These are phyloP conservation scores for Thomomys bottae DNA, from an alignment of 2,113 vertebrate genomes.

Conservation along the genomic window DNA sequence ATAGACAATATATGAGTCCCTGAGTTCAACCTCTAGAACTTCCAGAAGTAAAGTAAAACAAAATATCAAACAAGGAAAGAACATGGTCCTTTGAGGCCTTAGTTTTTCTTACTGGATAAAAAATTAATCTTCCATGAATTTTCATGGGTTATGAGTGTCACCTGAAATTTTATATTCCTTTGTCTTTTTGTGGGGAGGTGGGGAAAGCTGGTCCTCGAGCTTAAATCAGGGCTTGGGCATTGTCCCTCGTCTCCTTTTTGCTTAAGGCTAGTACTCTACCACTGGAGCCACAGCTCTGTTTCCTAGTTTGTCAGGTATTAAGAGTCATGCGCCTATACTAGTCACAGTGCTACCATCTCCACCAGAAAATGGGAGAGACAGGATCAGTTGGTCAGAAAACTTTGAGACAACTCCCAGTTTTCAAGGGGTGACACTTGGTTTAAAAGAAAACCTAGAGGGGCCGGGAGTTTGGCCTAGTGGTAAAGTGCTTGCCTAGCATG, in stretches of 20 bases:
- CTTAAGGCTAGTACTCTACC: too few species aligned
- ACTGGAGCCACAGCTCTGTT: too few species aligned
- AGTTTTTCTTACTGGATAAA: not conserved
- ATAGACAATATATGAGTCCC: too few species aligned
- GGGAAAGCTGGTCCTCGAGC: too few species aligned
- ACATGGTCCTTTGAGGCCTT: too few species aligned
- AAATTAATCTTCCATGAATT: not conserved
- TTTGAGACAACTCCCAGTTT: not conserved
- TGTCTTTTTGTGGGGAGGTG: not conserved
- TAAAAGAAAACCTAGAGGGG: constrained; percentile 18
- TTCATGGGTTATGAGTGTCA: not conserved
- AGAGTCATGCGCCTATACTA: not conserved
- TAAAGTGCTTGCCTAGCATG: too few species aligned
- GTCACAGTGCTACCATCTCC: not conserved
- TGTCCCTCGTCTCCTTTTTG: too few species aligned
- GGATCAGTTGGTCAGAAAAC: not conserved
- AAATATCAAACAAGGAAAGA: too few species aligned
- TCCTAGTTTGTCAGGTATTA: not conserved
- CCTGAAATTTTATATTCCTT: not conserved
- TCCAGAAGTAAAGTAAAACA: too few species aligned
- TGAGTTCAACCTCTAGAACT: too few species aligned
- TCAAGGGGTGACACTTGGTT: not conserved
- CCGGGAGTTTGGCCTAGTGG: too few species aligned
- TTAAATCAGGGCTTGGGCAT: too few species aligned
- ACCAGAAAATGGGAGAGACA: not conserved